phyloP scores from a whole-genome alignment of 2,113 vertebrate genomes.

The Channa argus region DNA sequence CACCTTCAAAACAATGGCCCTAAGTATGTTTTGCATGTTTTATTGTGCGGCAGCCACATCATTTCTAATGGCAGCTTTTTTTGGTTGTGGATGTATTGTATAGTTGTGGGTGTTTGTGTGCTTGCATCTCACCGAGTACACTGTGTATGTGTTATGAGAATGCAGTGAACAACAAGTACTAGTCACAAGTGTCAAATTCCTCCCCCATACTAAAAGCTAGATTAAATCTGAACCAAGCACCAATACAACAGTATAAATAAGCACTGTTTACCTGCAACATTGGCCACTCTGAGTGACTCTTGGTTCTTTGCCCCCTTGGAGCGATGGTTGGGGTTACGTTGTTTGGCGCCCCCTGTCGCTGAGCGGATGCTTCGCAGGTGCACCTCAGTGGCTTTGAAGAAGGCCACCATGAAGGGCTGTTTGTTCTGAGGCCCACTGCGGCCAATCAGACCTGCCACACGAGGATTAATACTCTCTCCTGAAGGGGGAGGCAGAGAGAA shows the following conservation, averaged over 20 bases:
- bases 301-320: slow-evolving; percentile 92
- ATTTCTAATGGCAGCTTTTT: slow-evolving; percentile 1
- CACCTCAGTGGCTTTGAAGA: slow-evolving; percentile 98
- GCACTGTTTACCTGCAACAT: slow-evolving; percentile 86
- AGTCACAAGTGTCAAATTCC: slow-evolving; percentile 42
- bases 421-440: slow-evolving; percentile 95
- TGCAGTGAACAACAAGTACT: slow-evolving; percentile 7
- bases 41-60: slow-evolving; percentile 21
- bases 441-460: slow-evolving; percentile 91
- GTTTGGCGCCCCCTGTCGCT: slow-evolving; percentile 84
- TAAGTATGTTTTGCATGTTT: slow-evolving; percentile 22
- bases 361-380: slow-evolving; percentile 95
- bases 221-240: background rate
- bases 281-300: slow-evolving; percentile 91
- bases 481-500: slow-evolving; percentile 67
- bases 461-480: slow-evolving; percentile 96
- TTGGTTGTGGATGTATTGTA: background rate
- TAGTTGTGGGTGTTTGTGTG: background rate
- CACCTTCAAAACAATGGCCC: slow-evolving; percentile 65
- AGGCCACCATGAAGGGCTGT: slow-evolving; percentile 98
- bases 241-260: slow-evolving; percentile 24
- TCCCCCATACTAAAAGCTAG: background rate
- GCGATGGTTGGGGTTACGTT: slow-evolving; percentile 91
- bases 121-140: background rate
- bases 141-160: slow-evolving; percentile 20